Evolutionary conservation across 2,888 invertebrate genomes (phyloP), one percentile per base, ranked within the genome.

Genomic region (Dryocosmus kuriphilus): DNA sequence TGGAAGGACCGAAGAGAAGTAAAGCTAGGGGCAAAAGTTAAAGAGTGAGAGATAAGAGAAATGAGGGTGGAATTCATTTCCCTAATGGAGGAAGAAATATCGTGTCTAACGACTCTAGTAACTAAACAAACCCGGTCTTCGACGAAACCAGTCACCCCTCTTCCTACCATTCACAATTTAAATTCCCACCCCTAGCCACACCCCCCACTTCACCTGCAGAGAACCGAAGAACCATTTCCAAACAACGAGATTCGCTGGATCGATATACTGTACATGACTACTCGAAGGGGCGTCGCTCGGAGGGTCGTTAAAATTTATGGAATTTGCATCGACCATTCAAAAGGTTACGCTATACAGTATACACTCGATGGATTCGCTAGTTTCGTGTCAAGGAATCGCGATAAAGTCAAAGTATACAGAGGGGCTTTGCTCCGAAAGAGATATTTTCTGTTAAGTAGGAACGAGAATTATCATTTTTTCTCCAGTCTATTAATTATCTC

Each of bases 31-130:
- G 19, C 2, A 41, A 41, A 41, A 16, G 16, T 41, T n/a, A 38
- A 46, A 63, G 32, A 16, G 75, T 73, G 38, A 30, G 60, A 75
- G 65, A 22, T 74, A 74, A 30, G 75, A 62, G 75, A 62, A 75
- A 63, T 74, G 77, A 83, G 81, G 81, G 77, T 83, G 84, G 85
- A 88, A 88, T 89, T 89, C 89, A 89, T 89, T 89, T 88, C 86
- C 88, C 88, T 89, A 89, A 89, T 89, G 89, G 89, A 88, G 85
- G 86, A 86, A 87, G 87, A 83, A 88, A 85, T 86, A 88, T 87
- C 83, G 82, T 86, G 74, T 71, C 86, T 85, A 86, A 87, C 86
- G 86, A 86, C 85, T 81, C 84, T 82, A 82, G 83, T 85, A 85
- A 86, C 87, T 87, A 87, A 88, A 88, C 85, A 79, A 84, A 77